Percentiles rank a stretch among this genome's conserved stretches.
Evolutionary conservation across 2,888 invertebrate genomes (phyloP).

Genomic region (Synanthedon tipuliformis): DNA sequence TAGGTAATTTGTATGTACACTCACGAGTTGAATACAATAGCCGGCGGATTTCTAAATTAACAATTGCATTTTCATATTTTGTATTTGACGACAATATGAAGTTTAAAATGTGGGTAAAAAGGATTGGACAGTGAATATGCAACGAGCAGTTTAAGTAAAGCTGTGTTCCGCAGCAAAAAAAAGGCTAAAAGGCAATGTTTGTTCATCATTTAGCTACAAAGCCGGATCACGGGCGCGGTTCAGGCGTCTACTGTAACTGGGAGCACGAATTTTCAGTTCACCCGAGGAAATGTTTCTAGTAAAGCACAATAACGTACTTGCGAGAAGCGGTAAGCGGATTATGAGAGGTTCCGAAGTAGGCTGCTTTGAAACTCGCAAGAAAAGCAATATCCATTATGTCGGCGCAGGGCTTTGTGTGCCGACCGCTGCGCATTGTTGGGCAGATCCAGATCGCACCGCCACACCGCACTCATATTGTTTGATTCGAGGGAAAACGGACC

Average conservation of each 20-base stretch:
- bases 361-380: slow-evolving; percentile 66
- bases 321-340: slow-evolving; percentile 60
- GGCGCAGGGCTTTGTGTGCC: slow-evolving; percentile 51
- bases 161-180: neutral
- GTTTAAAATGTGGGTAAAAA: no score
- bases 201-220: slow-evolving; percentile 20
- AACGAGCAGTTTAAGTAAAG: no score
- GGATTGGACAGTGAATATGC: no score
- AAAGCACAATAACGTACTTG: slow-evolving; percentile 57
- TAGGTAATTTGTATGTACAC: no score
- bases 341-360: slow-evolving; percentile 64
- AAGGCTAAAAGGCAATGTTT: neutral
- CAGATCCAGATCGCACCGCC: slow-evolving; percentile 33
- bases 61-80: no score
- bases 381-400: slow-evolving; percentile 69
- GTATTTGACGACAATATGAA: no score
- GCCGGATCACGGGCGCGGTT: slow-evolving; percentile 20
- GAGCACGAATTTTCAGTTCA: slow-evolving; percentile 19
- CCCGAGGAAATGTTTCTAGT: slow-evolving; percentile 50
- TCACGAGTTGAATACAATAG: no score
- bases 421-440: slow-evolving; percentile 45
- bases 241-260: slow-evolving; percentile 21
- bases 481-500: slow-evolving; percentile 25
- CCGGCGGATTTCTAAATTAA: no score
- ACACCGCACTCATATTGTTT: slow-evolving; percentile 33